phyloP scores from a whole-genome alignment of 1,140 invertebrate genomes.

The Triops cancriformis region DNA sequence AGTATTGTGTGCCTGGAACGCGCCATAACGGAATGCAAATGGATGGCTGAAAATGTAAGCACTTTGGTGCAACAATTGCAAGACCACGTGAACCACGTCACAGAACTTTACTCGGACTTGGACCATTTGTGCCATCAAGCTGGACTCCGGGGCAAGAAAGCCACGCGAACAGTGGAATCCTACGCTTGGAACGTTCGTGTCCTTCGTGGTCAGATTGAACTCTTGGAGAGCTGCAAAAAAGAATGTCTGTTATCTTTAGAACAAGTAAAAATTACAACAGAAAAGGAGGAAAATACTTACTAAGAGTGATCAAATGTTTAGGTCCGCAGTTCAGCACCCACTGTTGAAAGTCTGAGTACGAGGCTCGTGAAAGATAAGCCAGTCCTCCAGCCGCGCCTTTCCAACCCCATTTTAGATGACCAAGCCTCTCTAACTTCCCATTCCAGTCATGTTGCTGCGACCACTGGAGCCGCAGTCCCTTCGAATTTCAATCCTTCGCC shows the following conservation, averaged over 20 bases:
- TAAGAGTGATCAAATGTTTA: constrained; percentile 22
- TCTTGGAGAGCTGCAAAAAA: constrained; percentile 41
- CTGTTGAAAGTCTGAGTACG: constrained; percentile 31
- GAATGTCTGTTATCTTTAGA: constrained; percentile 37
- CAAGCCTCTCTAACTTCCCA: background rate
- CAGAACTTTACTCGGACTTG: constrained; percentile 45
- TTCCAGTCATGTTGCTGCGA: background rate
- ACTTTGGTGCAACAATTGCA: constrained; percentile 30
- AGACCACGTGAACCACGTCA: constrained; percentile 37
- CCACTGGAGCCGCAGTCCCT: background rate
- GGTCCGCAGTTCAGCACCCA: constrained; percentile 33
- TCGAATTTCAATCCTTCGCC: background rate
- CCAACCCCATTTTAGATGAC: constrained; percentile 17
- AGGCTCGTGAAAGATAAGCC: constrained; percentile 27
- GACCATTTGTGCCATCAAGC: constrained; percentile 40
- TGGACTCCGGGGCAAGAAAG: constrained; percentile 48
- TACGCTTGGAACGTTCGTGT: constrained; percentile 51
- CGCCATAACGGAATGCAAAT: constrained; percentile 30
- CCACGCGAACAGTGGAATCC: constrained; percentile 43
- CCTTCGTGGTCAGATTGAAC: constrained; percentile 47
- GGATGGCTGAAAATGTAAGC: constrained; percentile 30
- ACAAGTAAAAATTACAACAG: constrained; percentile 36
- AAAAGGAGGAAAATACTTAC: constrained; percentile 28
- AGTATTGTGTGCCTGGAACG: constrained; percentile 30
- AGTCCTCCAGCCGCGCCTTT: constrained; percentile 27